Conservation (phyloP, 2,113 vertebrate genomes). For the Thinocorus orbignyianus region DNA sequence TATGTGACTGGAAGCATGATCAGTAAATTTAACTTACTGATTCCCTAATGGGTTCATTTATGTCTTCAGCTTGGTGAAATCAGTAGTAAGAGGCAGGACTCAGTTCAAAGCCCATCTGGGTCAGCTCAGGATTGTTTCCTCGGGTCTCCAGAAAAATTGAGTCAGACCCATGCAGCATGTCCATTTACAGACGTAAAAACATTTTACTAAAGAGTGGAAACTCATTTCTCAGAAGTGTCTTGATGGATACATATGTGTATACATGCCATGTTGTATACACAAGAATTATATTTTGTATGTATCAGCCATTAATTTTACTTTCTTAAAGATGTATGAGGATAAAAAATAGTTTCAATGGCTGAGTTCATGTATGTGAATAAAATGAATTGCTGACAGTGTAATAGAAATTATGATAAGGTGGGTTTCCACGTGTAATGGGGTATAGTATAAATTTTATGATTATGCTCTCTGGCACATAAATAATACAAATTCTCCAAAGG, state of each 20-base stretch:
- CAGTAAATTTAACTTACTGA: constrained; percentile 12
- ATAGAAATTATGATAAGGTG: background rate
- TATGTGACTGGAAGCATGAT: background rate
- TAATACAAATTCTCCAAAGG: background rate
- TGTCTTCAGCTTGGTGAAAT: background rate
- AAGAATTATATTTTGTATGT: background rate
- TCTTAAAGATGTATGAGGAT: background rate
- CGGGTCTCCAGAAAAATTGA: background rate
- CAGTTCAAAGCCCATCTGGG: background rate
- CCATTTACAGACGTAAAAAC: background rate
- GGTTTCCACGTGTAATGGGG: background rate
- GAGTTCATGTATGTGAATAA: background rate
- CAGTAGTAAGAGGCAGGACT: background rate
- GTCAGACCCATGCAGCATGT: background rate
- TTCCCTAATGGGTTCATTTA: background rate
- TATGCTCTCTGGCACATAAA: background rate
- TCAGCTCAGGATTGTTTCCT: background rate
- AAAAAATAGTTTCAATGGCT: background rate
- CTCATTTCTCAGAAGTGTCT: background rate
- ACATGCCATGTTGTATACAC: background rate
- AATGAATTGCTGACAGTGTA: background rate
- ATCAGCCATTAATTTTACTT: background rate
- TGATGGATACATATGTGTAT: background rate
- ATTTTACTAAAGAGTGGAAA: background rate
- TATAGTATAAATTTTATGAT: background rate